These are phyloP conservation scores for Rhinatrema bivittatum DNA, from an alignment of 2,797 vertebrate genomes.

Conservation along the genomic window DNA sequence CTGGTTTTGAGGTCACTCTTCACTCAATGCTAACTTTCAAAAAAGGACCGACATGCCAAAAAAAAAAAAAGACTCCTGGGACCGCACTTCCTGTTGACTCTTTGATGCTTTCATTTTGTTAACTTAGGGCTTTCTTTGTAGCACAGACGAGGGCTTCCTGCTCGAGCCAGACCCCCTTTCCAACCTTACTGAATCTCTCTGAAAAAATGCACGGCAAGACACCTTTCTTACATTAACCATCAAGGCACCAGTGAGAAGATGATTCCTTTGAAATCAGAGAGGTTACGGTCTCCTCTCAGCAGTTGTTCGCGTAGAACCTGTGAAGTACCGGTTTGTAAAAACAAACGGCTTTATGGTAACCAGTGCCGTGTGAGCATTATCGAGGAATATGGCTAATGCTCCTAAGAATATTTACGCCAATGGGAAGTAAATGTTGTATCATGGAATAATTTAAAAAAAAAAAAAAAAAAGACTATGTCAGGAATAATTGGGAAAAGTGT, in stretches of 20 bases:
- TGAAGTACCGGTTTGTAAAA: conserved; percentile 44
- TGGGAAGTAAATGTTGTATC: no score
- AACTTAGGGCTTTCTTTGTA: conserved; percentile 56
- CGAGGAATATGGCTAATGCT: no score
- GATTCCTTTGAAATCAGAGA: conserved; percentile 52
- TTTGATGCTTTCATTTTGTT: conserved; percentile 76
- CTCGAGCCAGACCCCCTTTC: conserved; percentile 63
- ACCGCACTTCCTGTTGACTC: conserved; percentile 65
- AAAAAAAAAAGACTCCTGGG: conserved; percentile 64
- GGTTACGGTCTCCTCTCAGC: conserved; percentile 40
- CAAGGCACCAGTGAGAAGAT: conserved; percentile 42
- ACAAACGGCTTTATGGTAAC: conserved; percentile 52
- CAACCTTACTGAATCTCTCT: conserved; percentile 60
- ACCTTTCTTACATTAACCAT: conserved; percentile 78
- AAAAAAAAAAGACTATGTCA: no score
- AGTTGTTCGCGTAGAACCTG: conserved; percentile 37
- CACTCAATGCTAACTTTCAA: conserved; percentile 67
- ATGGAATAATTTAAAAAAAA: no score
- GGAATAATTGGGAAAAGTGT: no score
- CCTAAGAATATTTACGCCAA: no score
- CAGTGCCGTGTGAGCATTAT: conserved; percentile 7
- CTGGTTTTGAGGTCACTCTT: conserved; percentile 71
- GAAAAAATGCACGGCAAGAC: conserved; percentile 62
- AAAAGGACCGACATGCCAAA: conserved; percentile 58
- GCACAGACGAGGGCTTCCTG: conserved; percentile 79